Conservation (phyloP, 2,797 vertebrate species). For the Sebastes iracundus region DNA sequence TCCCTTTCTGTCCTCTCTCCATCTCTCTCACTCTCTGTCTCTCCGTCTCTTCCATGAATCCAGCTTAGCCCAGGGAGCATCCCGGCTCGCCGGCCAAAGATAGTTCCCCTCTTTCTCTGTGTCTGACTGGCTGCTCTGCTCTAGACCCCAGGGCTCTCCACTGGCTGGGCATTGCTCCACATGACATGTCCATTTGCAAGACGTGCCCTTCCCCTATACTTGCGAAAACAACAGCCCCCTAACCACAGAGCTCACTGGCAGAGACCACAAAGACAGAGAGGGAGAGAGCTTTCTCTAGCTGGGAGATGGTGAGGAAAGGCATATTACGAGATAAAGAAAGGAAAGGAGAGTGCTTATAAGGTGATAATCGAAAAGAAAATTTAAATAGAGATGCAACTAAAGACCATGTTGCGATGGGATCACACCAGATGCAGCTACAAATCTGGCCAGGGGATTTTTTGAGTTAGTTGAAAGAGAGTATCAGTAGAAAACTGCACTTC, state of each 20-base stretch:
- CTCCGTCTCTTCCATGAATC: constrained; percentile 31
- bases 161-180: constrained; percentile 63
- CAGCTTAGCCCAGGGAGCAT: constrained; percentile 41
- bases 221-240: constrained; percentile 53
- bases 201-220: constrained; percentile 39
- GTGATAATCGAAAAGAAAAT: neutral
- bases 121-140: constrained; percentile 54
- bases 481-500: too few relatives aligned
- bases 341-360: neutral
- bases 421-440: neutral
- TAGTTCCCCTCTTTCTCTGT: constrained; percentile 44
- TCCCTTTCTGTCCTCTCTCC: constrained; percentile 12
- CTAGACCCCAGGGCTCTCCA: constrained; percentile 42
- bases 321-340: neutral
- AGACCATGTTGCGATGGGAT: neutral
- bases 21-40: constrained; percentile 11
- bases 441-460: neutral
- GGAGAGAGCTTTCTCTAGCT: neutral
- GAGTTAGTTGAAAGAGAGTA: too few relatives aligned
- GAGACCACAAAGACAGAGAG: neutral
- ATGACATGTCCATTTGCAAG: constrained; percentile 71
- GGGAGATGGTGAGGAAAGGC: neutral
- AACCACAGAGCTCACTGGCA: constrained; percentile 34
- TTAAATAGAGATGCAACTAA: neutral
- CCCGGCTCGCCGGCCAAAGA: constrained; percentile 50